phyloP scores from a whole-genome alignment of 2,113 vertebrate species.

The Tragelaphus scriptus region DNA sequence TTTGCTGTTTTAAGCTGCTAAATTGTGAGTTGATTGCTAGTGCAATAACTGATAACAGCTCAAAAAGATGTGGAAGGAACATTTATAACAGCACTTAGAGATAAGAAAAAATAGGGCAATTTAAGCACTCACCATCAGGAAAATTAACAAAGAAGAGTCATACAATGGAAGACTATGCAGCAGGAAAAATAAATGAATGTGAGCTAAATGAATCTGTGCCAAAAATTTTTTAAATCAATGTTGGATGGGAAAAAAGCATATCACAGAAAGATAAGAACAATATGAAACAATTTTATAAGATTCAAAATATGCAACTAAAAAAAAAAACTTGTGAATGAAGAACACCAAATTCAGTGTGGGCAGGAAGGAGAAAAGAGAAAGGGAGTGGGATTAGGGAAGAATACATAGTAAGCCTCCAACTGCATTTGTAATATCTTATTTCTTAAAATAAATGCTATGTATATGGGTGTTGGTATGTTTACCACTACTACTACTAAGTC shows the following conservation, averaged over 20 bases:
- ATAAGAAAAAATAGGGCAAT: neutral
- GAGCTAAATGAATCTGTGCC: neutral
- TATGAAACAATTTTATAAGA: slow-evolving; percentile 13
- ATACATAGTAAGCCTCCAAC: neutral
- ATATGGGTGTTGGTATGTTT: neutral
- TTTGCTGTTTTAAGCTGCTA: neutral
- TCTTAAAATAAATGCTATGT: slow-evolving; percentile 26
- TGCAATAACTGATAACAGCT: slow-evolving; percentile 1
- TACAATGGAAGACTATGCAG: neutral
- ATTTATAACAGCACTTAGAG: neutral
- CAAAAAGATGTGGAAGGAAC: neutral
- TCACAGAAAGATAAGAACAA: neutral
- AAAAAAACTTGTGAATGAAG: neutral
- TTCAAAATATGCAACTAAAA: neutral
- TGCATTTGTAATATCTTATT: neutral
- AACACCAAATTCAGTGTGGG: slow-evolving; percentile 2
- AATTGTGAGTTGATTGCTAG: neutral
- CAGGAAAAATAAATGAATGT: slow-evolving; percentile 6
- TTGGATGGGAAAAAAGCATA: neutral
- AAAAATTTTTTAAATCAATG: slow-evolving; percentile 4
- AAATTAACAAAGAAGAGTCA: neutral
- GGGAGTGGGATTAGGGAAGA: neutral
- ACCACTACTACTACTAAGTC: too few species aligned
- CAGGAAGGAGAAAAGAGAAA: neutral
- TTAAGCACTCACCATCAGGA: neutral